phyloP scores from a whole-genome alignment of 2,888 invertebrate genomes.

The Dioctria rufipes region DNA sequence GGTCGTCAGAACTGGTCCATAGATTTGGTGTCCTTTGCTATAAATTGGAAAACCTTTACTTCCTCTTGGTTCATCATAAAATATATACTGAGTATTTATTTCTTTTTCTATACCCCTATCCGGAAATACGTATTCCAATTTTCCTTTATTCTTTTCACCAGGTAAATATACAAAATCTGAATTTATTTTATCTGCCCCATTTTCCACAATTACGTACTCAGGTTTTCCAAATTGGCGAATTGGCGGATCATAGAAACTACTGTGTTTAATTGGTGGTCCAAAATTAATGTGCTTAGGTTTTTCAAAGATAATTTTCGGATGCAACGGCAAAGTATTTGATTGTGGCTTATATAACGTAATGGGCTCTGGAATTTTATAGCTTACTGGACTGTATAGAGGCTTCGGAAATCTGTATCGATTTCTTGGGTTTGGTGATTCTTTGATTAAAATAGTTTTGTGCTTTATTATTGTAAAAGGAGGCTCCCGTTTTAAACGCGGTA shows the following conservation, averaged over 20 bases:
- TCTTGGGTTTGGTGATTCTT: constrained; percentile 63
- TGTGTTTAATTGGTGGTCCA: not conserved
- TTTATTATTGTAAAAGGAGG: constrained; percentile 61
- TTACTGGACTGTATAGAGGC: constrained; percentile 65
- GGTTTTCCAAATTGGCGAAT: not conserved
- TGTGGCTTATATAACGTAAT: constrained; percentile 62
- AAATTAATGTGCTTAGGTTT: not conserved
- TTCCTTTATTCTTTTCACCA: not conserved
- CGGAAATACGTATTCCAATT: constrained; percentile 6
- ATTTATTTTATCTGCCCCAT: constrained; percentile 3
- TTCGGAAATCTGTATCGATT: constrained; percentile 64
- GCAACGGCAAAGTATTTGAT: not conserved
- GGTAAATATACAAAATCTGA: constrained; percentile 1
- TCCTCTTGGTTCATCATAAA: not conserved
- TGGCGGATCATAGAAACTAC: too few relatives aligned
- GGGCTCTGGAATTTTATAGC: constrained; percentile 60
- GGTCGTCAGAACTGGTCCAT: not conserved
- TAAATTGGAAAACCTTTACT: not conserved
- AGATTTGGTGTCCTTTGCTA: not conserved
- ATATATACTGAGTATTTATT: constrained; percentile 4
- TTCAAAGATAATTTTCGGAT: constrained; percentile 2
- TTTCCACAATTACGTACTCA: constrained; percentile 8
- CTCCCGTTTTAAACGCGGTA: constrained; percentile 1
- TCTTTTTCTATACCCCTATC: not conserved
- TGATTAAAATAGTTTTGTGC: constrained; percentile 62